A percentile compares a stretch with the other conserved stretches of the same genome.
phyloP scores from a whole-genome alignment of 2,113 vertebrate species.

The cat (Felis catus) region F.catus_Fca126_mat1.0 CM031416.1:18684001-18684500 shows the following conservation, averaged over 20 bases:
- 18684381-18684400: background rate
- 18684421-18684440: background rate
- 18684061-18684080: background rate
- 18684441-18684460: conserved; percentile 36
- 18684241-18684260: conserved; percentile 84
- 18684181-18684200: conserved; percentile 30
- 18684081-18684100: background rate
- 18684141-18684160: background rate
- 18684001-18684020: background rate
- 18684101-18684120: background rate
- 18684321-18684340: conserved; percentile 17
- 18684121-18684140: background rate
- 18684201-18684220: conserved; percentile 55
- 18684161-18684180: background rate
- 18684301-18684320: conserved; percentile 86
- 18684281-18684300: conserved; percentile 84
- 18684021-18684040: background rate
- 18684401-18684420: background rate
- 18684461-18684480: background rate
- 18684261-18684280: conserved; percentile 85
- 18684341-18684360: background rate
- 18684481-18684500: background rate
- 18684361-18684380: background rate
- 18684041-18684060: conserved; percentile 21
- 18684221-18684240: conserved; percentile 81